A percentile compares a stretch with the other conserved stretches of the same genome.
phyloP scores from a whole-genome alignment of 2,113 vertebrate species.

The Serinus canaria region DNA sequence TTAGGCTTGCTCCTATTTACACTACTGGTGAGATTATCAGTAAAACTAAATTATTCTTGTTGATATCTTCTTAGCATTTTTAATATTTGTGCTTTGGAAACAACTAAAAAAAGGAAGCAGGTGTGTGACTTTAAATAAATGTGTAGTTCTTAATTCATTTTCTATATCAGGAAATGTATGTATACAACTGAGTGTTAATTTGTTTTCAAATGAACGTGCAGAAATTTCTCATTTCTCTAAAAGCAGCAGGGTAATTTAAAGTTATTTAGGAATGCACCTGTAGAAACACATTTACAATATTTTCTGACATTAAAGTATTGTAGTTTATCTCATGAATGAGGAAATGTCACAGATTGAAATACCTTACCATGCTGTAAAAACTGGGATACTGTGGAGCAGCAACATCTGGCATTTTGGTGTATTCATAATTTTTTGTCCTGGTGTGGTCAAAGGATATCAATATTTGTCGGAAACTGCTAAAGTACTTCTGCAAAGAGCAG shows the following conservation, averaged over 20 bases:
- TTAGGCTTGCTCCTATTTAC: neutral
- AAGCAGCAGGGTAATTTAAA: neutral
- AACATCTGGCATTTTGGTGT: neutral
- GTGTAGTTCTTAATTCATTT: neutral
- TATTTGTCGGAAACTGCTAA: neutral
- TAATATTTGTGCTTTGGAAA: constrained; percentile 16
- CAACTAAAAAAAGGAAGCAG: neutral
- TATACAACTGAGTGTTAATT: neutral
- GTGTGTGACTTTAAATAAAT: neutral
- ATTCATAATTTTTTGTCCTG: neutral
- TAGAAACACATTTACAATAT: neutral
- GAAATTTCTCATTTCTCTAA: neutral
- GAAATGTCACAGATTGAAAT: neutral
- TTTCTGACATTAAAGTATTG: neutral
- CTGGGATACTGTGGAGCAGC: neutral
- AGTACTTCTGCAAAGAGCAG: neutral
- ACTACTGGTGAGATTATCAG: neutral
- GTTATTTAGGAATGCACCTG: neutral
- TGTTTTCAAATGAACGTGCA: neutral
- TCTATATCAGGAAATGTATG: neutral
- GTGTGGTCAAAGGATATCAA: accelerated
- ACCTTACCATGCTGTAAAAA: neutral
- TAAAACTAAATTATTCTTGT: neutral
- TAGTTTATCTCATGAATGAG: neutral
- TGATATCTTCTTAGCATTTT: neutral